These are phyloP conservation scores for Anser brachyrhynchus DNA, from an alignment of 2,113 vertebrate species.

Conservation along the genomic window DNA sequence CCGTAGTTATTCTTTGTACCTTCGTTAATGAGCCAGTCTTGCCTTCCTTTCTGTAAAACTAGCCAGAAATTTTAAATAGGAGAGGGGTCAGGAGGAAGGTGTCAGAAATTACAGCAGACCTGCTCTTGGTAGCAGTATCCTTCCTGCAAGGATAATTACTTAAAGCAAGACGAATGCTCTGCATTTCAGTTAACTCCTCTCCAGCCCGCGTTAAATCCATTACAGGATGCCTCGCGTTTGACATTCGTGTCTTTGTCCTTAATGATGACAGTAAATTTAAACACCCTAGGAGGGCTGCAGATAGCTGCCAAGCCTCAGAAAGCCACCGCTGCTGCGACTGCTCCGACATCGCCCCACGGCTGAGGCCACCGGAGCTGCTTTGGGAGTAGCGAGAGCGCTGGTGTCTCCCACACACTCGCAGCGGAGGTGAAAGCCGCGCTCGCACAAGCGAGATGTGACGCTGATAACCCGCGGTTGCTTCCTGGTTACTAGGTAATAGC, in stretches of 20 bases:
- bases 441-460: not conserved
- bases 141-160: constrained; percentile 7
- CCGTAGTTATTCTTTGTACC: not conserved
- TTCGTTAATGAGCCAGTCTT: not conserved
- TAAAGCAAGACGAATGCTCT: not conserved
- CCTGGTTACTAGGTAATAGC: not conserved
- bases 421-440: not conserved
- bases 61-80: not conserved
- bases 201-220: not conserved
- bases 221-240: not conserved
- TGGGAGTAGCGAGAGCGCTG: not conserved
- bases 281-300: not conserved
- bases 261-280: constrained; percentile 17
- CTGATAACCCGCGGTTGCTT: not conserved
- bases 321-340: not conserved
- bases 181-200: not conserved
- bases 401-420: not conserved
- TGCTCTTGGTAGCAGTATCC: not conserved
- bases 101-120: not conserved
- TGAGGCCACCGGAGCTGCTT: not conserved
- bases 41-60: not conserved
- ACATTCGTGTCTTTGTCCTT: not conserved
- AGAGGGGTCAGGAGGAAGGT: constrained; percentile 18
- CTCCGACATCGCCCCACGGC: not conserved
- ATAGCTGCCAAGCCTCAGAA: not conserved